phyloP scores from a whole-genome alignment of 2,797 vertebrate species.

The Onychomys torridus region DNA sequence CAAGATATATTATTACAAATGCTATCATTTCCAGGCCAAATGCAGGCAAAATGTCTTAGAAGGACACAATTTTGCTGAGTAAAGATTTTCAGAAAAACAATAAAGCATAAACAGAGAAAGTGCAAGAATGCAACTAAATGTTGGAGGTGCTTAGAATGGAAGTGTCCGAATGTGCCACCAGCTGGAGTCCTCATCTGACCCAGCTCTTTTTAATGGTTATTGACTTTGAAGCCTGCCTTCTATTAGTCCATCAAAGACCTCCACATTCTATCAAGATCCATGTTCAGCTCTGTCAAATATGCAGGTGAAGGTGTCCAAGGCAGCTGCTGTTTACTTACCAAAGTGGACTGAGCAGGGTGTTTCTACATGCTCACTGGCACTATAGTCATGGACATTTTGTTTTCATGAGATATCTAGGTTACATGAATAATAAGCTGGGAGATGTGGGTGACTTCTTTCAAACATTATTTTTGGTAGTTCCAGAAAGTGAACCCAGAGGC shows the following conservation, averaged over 20 bases:
- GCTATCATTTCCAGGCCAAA: constrained; percentile 71
- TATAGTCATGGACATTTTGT: constrained; percentile 58
- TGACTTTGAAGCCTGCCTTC: constrained; percentile 33
- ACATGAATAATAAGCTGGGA: constrained; percentile 25
- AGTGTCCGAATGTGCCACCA: constrained; percentile 46
- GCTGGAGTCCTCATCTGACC: constrained; percentile 58
- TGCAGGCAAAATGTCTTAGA: constrained; percentile 50
- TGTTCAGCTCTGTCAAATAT: constrained; percentile 60
- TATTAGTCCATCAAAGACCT: constrained; percentile 54
- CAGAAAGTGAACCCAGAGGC: constrained; percentile 65
- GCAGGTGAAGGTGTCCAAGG: constrained; percentile 45
- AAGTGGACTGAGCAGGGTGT: constrained; percentile 48
- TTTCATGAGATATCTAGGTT: constrained; percentile 74
- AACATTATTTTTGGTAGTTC: constrained; percentile 71
- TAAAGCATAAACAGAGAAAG: constrained; percentile 47
- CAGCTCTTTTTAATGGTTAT: constrained; percentile 33
- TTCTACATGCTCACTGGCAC: constrained; percentile 60
- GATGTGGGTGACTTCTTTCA: constrained; percentile 69
- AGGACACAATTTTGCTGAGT: constrained; percentile 67
- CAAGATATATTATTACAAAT: constrained; percentile 71
- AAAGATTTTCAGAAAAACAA: constrained; percentile 60
- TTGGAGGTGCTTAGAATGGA: constrained; percentile 71
- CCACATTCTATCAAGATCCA: constrained; percentile 49
- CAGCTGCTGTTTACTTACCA: constrained; percentile 71
- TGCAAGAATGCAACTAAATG: constrained; percentile 22